These are phyloP conservation scores for Chydorus sphaericus DNA, from an alignment of 2,888 invertebrate species.

Conservation along the genomic window DNA sequence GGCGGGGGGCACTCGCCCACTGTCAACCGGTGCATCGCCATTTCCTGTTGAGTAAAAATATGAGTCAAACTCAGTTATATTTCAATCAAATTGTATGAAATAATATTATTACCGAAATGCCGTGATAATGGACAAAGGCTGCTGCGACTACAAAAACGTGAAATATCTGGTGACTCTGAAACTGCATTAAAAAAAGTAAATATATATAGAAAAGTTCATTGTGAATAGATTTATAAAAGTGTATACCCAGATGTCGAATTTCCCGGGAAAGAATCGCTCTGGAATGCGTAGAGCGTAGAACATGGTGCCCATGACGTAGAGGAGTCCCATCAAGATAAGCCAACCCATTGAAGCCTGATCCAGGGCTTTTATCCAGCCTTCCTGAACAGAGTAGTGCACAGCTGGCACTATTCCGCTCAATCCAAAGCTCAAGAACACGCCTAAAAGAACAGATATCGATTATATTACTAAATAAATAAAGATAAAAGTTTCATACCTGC, in stretches of 20 bases:
- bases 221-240: neutral
- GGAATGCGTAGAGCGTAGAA: slow-evolving; percentile 93
- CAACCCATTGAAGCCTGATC: slow-evolving; percentile 86
- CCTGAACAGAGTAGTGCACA: slow-evolving; percentile 85
- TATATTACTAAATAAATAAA: slow-evolving; percentile 10
- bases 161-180: slow-evolving; percentile 99
- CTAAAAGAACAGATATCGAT: slow-evolving; percentile 26
- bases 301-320: slow-evolving; percentile 91
- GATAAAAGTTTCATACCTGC: slow-evolving; percentile 42
- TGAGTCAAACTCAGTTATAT: no score
- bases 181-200: slow-evolving; percentile 37
- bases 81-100: no score
- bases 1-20: slow-evolving; percentile 55
- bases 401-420: slow-evolving; percentile 93
- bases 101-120: no score
- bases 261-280: slow-evolving; percentile 92
- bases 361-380: slow-evolving; percentile 87
- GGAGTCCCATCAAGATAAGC: slow-evolving; percentile 80
- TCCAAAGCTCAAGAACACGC: slow-evolving; percentile 93
- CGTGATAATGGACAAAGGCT: slow-evolving; percentile 96
- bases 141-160: slow-evolving; percentile 94
- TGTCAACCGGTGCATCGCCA: slow-evolving; percentile 85
- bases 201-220: neutral
- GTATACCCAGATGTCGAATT: slow-evolving; percentile 89
- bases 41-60: no score